These are phyloP conservation scores for Donacobius atricapilla DNA, from an alignment of 2,113 vertebrate species.

Conservation along the genomic window DNA sequence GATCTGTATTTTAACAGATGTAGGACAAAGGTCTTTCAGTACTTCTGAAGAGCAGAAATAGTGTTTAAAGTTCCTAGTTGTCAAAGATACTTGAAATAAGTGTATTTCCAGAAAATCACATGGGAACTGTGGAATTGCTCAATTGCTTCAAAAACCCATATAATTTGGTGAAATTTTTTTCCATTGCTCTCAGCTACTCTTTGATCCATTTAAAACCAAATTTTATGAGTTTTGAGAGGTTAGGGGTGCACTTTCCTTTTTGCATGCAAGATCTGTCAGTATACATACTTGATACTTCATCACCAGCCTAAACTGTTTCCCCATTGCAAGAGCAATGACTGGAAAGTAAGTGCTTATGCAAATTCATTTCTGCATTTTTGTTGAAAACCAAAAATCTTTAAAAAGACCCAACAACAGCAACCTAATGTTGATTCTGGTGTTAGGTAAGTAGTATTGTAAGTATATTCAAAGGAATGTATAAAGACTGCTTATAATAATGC, in stretches of 20 bases:
- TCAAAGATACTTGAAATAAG: background rate
- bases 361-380: background rate
- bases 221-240: background rate
- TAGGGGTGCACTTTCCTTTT: background rate
- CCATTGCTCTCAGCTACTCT: background rate
- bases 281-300: background rate
- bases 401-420: background rate
- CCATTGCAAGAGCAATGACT: background rate
- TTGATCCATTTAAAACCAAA: background rate
- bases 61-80: background rate
- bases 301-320: background rate
- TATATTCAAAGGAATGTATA: background rate
- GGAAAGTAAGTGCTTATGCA: background rate
- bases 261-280: background rate
- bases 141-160: background rate
- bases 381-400: background rate
- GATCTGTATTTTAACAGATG: background rate
- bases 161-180: background rate
- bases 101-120: slow-evolving; percentile 2
- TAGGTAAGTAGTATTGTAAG: background rate
- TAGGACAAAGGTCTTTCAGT: background rate
- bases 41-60: background rate
- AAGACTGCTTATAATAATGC: background rate
- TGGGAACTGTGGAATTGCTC: background rate
- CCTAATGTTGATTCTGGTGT: background rate